A percentile compares a stretch with the other conserved stretches of the same genome.
These are phyloP conservation scores for Gymnodraco acuticeps DNA, from an alignment of 2,797 vertebrate genomes.

Conservation along the genomic window DNA sequence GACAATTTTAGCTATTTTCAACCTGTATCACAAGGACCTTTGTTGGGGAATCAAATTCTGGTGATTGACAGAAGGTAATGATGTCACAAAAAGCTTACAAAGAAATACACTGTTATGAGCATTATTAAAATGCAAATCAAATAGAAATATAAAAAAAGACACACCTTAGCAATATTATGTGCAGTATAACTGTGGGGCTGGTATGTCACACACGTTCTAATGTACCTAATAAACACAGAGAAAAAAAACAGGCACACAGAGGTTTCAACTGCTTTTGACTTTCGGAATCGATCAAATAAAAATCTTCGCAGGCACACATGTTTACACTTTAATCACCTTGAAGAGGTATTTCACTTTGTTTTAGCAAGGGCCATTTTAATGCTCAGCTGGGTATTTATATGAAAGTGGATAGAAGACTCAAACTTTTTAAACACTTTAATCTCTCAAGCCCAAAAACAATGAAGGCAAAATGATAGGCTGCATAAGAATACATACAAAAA, in stretches of 20 bases:
- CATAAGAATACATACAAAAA: too few relatives aligned
- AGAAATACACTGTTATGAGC: background rate
- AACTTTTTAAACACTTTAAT: too few relatives aligned
- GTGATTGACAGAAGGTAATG: too few relatives aligned
- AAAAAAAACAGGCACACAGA: background rate
- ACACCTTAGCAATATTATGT: background rate
- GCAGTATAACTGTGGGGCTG: too few relatives aligned
- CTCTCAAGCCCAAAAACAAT: too few relatives aligned
- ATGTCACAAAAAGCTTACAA: background rate
- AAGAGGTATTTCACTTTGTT: background rate
- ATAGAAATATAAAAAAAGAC: background rate
- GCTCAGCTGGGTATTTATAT: too few relatives aligned
- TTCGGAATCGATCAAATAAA: too few relatives aligned
- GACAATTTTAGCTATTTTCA: background rate
- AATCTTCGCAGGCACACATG: too few relatives aligned
- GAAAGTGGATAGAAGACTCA: too few relatives aligned
- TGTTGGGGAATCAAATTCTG: too few relatives aligned
- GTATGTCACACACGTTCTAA: background rate
- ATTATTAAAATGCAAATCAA: background rate
- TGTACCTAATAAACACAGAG: background rate
- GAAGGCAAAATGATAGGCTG: too few relatives aligned
- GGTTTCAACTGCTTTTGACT: background rate
- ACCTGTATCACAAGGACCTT: background rate
- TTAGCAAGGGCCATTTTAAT: conserved; percentile 4
- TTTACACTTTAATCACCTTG: background rate